A percentile compares a stretch with the other conserved stretches of the same genome.
Evolutionary conservation across 2,888 invertebrate genomes (phyloP).

Genomic region (Helicoverpa assulta): DNA sequence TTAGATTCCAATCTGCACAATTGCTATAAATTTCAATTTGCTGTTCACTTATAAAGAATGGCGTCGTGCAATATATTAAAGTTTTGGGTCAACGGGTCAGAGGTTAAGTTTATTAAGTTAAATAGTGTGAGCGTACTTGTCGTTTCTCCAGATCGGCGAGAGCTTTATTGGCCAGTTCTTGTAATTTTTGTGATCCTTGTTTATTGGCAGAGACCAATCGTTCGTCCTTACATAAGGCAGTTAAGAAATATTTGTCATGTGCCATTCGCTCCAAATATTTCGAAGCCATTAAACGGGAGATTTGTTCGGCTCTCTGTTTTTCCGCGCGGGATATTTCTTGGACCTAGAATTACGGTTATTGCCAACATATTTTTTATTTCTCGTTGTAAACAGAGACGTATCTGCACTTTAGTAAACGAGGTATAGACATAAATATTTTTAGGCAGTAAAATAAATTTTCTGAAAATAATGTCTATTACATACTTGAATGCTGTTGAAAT

Average conservation of each 20-base stretch:
- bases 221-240: slow-evolving; percentile 82
- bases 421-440: slow-evolving; percentile 14
- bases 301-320: slow-evolving; percentile 80
- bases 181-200: slow-evolving; percentile 78
- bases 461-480: slow-evolving; percentile 14
- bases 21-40: slow-evolving; percentile 60
- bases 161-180: slow-evolving; percentile 80
- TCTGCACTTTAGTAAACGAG: slow-evolving; percentile 50
- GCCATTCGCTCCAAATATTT: slow-evolving; percentile 88
- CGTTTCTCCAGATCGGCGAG: slow-evolving; percentile 82
- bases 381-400: slow-evolving; percentile 55
- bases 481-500: neutral
- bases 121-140: slow-evolving; percentile 72
- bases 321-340: slow-evolving; percentile 83
- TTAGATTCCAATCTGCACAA: slow-evolving; percentile 55
- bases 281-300: slow-evolving; percentile 85
- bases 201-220: slow-evolving; percentile 83
- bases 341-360: slow-evolving; percentile 74
- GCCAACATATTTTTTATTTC: slow-evolving; percentile 62
- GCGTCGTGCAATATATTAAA: slow-evolving; percentile 30
- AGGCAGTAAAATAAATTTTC: slow-evolving; percentile 41
- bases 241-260: slow-evolving; percentile 87
- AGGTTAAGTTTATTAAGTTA: slow-evolving; percentile 37
- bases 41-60: slow-evolving; percentile 31
- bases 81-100: slow-evolving; percentile 44